phyloP scores from a whole-genome alignment of 2,113 vertebrate species.

The Arvicanthis niloticus region DNA sequence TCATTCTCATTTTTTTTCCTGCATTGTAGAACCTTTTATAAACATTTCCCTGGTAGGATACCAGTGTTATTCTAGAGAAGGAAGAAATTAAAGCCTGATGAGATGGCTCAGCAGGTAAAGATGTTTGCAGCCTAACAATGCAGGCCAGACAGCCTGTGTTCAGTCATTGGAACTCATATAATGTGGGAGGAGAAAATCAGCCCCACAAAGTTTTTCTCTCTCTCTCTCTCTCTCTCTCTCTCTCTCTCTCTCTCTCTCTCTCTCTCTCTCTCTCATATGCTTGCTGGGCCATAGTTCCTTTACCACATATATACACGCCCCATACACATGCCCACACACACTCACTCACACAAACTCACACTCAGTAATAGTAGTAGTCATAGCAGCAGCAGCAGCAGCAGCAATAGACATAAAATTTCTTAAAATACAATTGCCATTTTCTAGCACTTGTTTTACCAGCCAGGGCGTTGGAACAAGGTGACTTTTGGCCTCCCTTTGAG shows the following conservation, averaged over 20 bases:
- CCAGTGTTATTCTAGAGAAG: constrained; percentile 20
- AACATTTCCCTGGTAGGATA: neutral
- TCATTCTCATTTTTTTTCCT: neutral
- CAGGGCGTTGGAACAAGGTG: constrained; percentile 41
- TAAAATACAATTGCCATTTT: constrained; percentile 44
- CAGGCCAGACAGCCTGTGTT: neutral
- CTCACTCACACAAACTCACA: neutral
- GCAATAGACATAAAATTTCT: neutral
- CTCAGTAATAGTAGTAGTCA: neutral
- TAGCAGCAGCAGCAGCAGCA: neutral
- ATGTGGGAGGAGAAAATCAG: neutral
- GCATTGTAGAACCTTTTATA: neutral
- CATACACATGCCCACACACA: neutral
- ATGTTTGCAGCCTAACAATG: neutral
- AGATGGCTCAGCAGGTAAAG: neutral
- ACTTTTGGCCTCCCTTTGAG: constrained; percentile 59
- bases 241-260: too few relatives aligned
- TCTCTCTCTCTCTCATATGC: neutral
- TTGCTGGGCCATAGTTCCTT: too few relatives aligned
- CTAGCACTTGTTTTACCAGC: constrained; percentile 8
- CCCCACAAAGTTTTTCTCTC: neutral
- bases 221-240: too few relatives aligned
- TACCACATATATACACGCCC: neutral
- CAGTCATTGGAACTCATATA: neutral
- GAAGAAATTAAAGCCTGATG: neutral